Evolutionary conservation across 1,140 invertebrate genomes (phyloP).

Genomic region (Drosophila parabipectinata): DNA sequence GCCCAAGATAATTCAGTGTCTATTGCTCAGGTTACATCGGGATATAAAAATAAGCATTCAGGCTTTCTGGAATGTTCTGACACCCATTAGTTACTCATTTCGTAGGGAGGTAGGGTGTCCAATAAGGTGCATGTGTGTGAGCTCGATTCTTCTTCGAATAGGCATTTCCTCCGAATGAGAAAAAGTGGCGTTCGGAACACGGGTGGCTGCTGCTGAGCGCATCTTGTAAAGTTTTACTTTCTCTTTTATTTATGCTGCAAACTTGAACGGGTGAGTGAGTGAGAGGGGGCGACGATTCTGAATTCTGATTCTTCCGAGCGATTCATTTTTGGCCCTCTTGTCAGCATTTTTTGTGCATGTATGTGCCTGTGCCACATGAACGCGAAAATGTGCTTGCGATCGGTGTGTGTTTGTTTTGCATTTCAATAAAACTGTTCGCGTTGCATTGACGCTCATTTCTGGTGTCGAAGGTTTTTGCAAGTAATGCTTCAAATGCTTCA

Average conservation of each 20-base stretch:
- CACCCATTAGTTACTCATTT: not conserved
- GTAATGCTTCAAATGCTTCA: conserved; percentile 33
- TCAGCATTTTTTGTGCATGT: conserved; percentile 49
- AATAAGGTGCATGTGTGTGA: conserved; percentile 5
- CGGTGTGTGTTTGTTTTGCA: conserved; percentile 32
- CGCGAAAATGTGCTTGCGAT: conserved; percentile 13
- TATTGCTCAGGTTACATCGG: not conserved
- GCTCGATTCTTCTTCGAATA: conserved; percentile 61
- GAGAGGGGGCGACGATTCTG: conserved; percentile 13
- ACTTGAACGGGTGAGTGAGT: conserved; percentile 21
- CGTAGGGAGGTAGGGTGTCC: conserved; percentile 24
- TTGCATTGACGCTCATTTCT: conserved; percentile 46
- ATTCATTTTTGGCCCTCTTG: conserved; percentile 50
- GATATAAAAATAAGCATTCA: too few relatives aligned
- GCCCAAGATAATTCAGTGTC: conserved; percentile 8
- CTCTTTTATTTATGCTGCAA: conserved; percentile 76
- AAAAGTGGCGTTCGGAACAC: not conserved
- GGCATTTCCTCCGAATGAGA: conserved; percentile 22
- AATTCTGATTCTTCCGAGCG: conserved; percentile 44
- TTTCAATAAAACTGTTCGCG: conserved; percentile 47
- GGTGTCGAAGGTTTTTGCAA: conserved; percentile 54
- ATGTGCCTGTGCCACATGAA: not conserved
- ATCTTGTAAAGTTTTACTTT: conserved; percentile 71
- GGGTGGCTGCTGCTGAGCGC: not conserved
- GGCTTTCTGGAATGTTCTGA: not conserved